phyloP scores from a whole-genome alignment of 1,140 invertebrate genomes.

The Apis florea region DNA sequence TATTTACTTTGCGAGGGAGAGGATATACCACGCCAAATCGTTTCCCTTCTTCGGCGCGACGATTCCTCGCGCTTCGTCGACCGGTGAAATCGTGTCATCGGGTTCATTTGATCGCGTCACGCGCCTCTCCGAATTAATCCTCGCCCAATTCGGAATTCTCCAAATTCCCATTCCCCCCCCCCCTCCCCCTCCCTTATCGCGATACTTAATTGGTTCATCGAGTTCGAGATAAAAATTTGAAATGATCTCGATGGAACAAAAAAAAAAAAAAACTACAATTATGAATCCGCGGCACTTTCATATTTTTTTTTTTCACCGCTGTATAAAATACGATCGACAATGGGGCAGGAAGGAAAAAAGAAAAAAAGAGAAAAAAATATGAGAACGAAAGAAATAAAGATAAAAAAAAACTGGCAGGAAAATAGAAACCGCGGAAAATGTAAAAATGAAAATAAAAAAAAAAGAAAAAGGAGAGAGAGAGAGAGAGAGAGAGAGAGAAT shows the following conservation, averaged over 20 bases:
- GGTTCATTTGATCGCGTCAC: background rate
- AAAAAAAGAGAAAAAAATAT: too few species aligned
- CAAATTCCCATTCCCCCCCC: too few species aligned
- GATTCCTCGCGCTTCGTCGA: background rate
- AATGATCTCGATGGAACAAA: too few species aligned
- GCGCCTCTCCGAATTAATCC: background rate
- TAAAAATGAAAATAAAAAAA: background rate
- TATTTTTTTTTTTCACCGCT: too few species aligned
- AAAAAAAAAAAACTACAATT: too few species aligned
- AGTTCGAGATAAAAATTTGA: background rate
- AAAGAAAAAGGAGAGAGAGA: background rate
- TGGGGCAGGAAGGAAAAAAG: too few species aligned
- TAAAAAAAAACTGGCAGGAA: too few species aligned
- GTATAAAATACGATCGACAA: too few species aligned
- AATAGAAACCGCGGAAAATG: too few species aligned
- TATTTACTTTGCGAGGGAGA: constrained; percentile 20
- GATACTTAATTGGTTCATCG: background rate
- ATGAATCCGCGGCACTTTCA: too few species aligned
- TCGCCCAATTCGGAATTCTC: background rate
- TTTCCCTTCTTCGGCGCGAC: background rate
- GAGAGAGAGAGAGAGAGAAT: background rate
- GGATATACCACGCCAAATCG: background rate
- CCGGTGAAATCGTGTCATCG: background rate
- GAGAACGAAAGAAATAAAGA: too few species aligned
- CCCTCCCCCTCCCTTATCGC: background rate